Conservation (phyloP, 2,113 vertebrate genomes). For the Carassius gibelio region DNA sequence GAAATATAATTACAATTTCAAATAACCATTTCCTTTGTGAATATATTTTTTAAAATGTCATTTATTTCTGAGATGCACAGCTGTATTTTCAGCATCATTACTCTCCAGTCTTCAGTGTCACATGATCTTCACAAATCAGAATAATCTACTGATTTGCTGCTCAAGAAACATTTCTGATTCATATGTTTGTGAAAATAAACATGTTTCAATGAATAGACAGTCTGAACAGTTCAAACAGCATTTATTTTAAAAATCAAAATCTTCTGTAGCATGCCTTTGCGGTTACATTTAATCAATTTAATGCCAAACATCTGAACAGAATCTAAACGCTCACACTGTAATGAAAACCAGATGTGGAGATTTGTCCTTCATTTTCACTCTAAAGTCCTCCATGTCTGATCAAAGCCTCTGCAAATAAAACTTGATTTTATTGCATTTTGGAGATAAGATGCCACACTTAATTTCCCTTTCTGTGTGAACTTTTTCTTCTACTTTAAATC, state of each 20-base stretch:
- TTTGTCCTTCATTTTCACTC: conserved; percentile 1
- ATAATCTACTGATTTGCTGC: too few relatives aligned
- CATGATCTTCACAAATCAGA: too few relatives aligned
- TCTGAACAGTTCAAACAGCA: too few relatives aligned
- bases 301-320: not conserved
- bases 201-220: too few relatives aligned
- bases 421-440: not conserved
- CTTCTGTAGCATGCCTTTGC: not conserved
- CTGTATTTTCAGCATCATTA: not conserved
- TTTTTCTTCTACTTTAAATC: not conserved
- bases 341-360: not conserved
- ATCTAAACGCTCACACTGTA: not conserved
- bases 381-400: not conserved
- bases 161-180: too few relatives aligned
- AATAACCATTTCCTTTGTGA: not conserved
- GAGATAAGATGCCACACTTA: not conserved
- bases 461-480: not conserved
- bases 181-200: too few relatives aligned
- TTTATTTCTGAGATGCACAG: not conserved
- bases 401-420: not conserved
- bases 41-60: not conserved
- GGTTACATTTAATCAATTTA: not conserved
- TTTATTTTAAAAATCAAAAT: not conserved
- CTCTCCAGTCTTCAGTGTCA: not conserved
- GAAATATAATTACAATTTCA: not conserved